Evolutionary conservation across 2,888 invertebrate species (phyloP), one percentile per base, ranked within the genome.

Genomic region (Pherbina coryleti): DNA sequence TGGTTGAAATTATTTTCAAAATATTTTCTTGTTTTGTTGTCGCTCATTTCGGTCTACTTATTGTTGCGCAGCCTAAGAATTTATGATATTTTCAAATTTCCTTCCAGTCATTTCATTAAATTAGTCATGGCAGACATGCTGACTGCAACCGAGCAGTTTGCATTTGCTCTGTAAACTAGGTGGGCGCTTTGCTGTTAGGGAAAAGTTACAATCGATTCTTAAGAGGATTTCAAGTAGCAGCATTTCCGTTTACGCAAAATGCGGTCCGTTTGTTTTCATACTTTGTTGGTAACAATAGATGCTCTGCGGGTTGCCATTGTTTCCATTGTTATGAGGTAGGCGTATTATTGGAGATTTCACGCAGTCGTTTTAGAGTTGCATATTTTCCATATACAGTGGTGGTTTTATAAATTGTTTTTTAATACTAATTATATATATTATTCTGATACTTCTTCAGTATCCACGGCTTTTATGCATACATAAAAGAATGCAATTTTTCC

Each of bases 1-100:
- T 85, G 85, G 85, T 85, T 85, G 84, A 84, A 85, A 85, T 83
- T 83, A 83, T 84, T 71, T 70, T 70, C 17, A 22, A 17, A 19
- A n/a, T 17, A 28, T 60, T 60, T 28, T 28, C 14, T 28, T 19
- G 9, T 22, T 60, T 25, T 60, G 25, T 14, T 60, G 25, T 60
- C n/a, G 25, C 60, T 60, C 25, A 25, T 28, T 60, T 25, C 57
- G 9, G n/a, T n/a, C 57, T 22, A 8, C 8, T 57, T 31, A 4
- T 31, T 31, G 31, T 31, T 31, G 3, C 31, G 31, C 31, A 4
- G 31, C 31, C 44, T 34, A 31, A 31, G 64, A 64, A 64, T 31
- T 31, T 34, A n/a, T 34, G 64, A n/a, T 8, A 8, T 64, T 64
- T 64, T 64, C n/a, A 62, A 62, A 62, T 62, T 17, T 51, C 64